Evolutionary conservation across 2,113 vertebrate genomes (phyloP).

Genomic region (Miniopterus natalensis): DNA sequence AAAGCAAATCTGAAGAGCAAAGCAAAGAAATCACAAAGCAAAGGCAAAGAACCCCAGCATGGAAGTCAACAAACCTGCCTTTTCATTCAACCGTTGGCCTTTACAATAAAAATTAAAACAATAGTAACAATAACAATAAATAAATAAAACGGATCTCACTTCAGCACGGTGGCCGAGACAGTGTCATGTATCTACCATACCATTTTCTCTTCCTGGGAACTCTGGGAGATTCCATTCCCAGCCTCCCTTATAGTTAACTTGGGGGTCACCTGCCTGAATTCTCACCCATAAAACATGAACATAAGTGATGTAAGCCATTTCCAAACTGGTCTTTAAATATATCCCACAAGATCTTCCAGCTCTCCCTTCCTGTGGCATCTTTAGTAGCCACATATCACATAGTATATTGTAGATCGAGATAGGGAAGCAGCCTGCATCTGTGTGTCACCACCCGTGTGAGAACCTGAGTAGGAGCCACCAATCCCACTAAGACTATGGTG

Average conservation of each 20-base stretch:
- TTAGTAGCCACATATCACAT: neutral
- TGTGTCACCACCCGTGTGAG: neutral
- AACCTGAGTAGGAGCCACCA: neutral
- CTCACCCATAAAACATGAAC: neutral
- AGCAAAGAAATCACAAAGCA: conserved; percentile 16
- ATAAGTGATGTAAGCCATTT: neutral
- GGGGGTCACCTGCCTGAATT: conserved; percentile 9
- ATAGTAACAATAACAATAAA: neutral
- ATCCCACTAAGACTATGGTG: neutral
- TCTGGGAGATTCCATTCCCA: neutral
- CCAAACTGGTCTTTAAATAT: neutral
- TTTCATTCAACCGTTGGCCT: neutral
- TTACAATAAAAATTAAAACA: neutral
- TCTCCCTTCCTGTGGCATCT: neutral
- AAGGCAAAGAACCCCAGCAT: neutral
- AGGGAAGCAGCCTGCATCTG: neutral
- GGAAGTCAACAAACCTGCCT: neutral
- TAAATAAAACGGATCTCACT: neutral
- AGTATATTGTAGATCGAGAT: neutral
- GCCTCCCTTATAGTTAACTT: neutral
- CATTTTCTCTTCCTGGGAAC: neutral
- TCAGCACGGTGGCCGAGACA: neutral
- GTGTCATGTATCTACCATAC: neutral
- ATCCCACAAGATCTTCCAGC: neutral
- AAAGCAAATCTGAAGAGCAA: conserved; percentile 16